phyloP scores from a whole-genome alignment of 2,797 vertebrate species.

The Agapornis canus region DNA sequence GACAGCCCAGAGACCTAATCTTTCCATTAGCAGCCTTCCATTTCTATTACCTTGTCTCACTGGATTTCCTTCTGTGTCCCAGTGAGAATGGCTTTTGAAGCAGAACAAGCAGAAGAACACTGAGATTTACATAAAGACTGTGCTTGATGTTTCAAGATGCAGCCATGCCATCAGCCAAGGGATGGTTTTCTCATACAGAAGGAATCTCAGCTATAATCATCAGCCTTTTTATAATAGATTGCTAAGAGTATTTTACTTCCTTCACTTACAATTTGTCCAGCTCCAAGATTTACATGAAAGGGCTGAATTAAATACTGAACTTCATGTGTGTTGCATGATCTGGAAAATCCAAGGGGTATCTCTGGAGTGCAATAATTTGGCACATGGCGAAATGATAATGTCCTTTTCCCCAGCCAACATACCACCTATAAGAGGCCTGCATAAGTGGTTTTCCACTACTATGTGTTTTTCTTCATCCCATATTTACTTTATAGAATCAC shows the following conservation, averaged over 20 bases:
- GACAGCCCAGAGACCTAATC: slow-evolving; percentile 73
- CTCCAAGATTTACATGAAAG: background rate
- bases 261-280: slow-evolving; percentile 20
- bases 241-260: slow-evolving; percentile 12
- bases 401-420: background rate
- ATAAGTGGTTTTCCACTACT: background rate
- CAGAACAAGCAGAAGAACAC: slow-evolving; percentile 61
- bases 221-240: slow-evolving; percentile 14
- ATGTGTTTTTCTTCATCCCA: background rate
- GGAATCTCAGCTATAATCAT: slow-evolving; percentile 44
- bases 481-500: background rate
- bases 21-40: slow-evolving; percentile 74
- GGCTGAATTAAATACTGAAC: background rate
- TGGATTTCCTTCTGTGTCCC: slow-evolving; percentile 77
- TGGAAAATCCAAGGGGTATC: background rate
- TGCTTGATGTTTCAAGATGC: slow-evolving; percentile 71
- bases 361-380: background rate
- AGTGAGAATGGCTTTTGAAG: slow-evolving; percentile 54
- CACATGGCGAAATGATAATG: background rate
- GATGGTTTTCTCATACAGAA: slow-evolving; percentile 36
- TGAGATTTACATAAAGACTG: slow-evolving; percentile 71
- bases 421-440: background rate
- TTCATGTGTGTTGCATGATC: background rate
- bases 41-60: slow-evolving; percentile 78
- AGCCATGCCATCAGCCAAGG: background rate